These are phyloP conservation scores for Cheilosia urbana DNA, from an alignment of 2,888 invertebrate genomes.

Conservation along the genomic window DNA sequence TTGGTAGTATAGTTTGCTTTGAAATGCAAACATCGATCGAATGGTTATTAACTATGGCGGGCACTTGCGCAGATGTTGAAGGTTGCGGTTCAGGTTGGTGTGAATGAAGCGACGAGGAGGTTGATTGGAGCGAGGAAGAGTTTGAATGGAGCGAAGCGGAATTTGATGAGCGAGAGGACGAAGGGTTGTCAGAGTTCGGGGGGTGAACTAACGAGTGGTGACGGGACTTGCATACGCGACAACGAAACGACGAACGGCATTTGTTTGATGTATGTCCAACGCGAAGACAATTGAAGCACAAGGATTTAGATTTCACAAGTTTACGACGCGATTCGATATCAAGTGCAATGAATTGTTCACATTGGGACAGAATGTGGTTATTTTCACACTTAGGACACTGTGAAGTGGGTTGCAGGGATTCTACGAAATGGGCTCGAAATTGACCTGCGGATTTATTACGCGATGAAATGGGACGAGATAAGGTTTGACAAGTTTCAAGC, in stretches of 20 bases:
- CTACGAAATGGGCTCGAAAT: constrained; percentile 9
- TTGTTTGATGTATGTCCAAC: constrained; percentile 9
- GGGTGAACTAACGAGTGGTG: constrained; percentile 36
- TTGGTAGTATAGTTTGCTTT: too few species aligned
- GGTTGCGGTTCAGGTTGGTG: too few species aligned
- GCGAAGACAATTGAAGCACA: constrained; percentile 46
- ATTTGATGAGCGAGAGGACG: not conserved
- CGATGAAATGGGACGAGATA: too few species aligned
- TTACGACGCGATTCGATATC: not conserved
- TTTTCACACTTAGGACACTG: constrained; percentile 24
- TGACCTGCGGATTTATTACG: not conserved
- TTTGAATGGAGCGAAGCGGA: not conserved
- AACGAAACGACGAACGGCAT: constrained; percentile 21
- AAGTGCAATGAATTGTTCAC: constrained; percentile 10
- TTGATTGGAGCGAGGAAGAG: not conserved
- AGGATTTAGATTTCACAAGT: not conserved
- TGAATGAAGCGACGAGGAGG: not conserved
- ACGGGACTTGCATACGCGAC: constrained; percentile 23
- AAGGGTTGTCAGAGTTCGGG: not conserved
- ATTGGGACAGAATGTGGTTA: constrained; percentile 16
- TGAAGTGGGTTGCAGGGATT: not conserved
- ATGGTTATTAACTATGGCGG: too few species aligned
- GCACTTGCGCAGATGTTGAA: too few species aligned
- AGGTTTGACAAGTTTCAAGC: too few species aligned
- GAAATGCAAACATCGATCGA: too few species aligned